Base-by-base conservation (phyloP, 2,797 vertebrate genomes). In the Knipowitschia caucasica region DNA sequence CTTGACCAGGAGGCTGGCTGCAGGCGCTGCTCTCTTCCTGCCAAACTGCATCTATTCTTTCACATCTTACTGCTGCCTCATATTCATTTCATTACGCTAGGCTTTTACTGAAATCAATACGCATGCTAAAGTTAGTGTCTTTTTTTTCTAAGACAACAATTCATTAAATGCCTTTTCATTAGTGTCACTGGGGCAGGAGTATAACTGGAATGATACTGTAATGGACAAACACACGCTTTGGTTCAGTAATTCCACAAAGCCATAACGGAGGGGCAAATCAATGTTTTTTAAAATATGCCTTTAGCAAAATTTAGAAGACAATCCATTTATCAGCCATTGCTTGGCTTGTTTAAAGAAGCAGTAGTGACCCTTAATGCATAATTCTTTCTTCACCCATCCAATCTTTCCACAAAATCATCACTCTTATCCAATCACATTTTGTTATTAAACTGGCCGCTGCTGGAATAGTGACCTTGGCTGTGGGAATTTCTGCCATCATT, bases 21-120 rank as follows among this genome's bases (percentile, higher is more conserved):
- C 80, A 85, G 84, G 83, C 84, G 67, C 82, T 84, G 50, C 78
- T 75, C 56, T 62, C 64, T 23, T 47, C 64, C 25, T 47, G 63
- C 68, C 53, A 70, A 62, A 15, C 70, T 70, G 66, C 59, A 29
- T 78, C 71, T 79, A 44, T 77, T 71, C 74, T 77, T 71, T 83
- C 35, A 66, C 74, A 74, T 86, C 69, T 64, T 75, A 65, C 65
- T 74, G 68, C 75, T 71, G 68, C 39, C 72, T 71, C 74, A 81
- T 84, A 83, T 86, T 85, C 77, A 84, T 85, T 86, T 85, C 82
- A 85, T 88, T 81, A 83, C 76, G 69, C 71, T 40, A 0, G 64
- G 77, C 84, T 89, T 81, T 86, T 87, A 85, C 80, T 53, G 79
- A 77, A 89, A 86, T 87, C 84, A 81, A 86, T 89, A 86, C 71